Base-by-base conservation (phyloP, 2,797 vertebrate species). In the Phrynocephalus forsythii region DNA sequence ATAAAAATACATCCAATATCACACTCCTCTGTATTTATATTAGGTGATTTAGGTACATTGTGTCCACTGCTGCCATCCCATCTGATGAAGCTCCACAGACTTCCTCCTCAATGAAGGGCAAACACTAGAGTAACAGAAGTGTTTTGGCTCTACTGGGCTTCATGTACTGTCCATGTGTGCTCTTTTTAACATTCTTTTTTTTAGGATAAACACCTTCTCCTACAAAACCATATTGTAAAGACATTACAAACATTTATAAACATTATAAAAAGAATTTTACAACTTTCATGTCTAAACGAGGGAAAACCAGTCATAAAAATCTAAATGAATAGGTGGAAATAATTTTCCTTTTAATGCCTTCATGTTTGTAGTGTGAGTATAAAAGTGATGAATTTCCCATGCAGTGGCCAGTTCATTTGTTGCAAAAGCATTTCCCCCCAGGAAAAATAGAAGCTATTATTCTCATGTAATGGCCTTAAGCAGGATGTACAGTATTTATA, bases 401-500 rank as follows among this genome's bases (percentile, higher is more conserved):
- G 89, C 16, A 90, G 30, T 48, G 26, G 81, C 81, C 85, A 89
- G 67, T 88, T 94, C 87, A 92, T 93, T 94, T 94, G 79, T 91
- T 95, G 94, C 90, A 86, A 88, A 94, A 91, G 85, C 52, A 85
- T n/a, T 26, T 86, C 86, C 94, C 95, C 94, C 91, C 75, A 91
- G 92, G 84, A 86, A 44, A 89, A 95, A 94, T 91, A 92, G 91
- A 94, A 90, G 68, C 88, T 92, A 95, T 95, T 94, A 91, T 93
- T 94, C 86, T 91, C 86, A 73, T n/a, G 88, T 94, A 94, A 95
- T 90, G 93, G 92, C 93, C 89, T 90, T 93, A 95, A 91, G 87
- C 85, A 93, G 90, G 91, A 90, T 81, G 38, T 44, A 44, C 38
- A 44, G 69, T 94, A 92, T 95, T 96, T 94, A 94, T 73, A 88